phyloP scores from a whole-genome alignment of 2,888 invertebrate genomes.

The Elegia similella region DNA sequence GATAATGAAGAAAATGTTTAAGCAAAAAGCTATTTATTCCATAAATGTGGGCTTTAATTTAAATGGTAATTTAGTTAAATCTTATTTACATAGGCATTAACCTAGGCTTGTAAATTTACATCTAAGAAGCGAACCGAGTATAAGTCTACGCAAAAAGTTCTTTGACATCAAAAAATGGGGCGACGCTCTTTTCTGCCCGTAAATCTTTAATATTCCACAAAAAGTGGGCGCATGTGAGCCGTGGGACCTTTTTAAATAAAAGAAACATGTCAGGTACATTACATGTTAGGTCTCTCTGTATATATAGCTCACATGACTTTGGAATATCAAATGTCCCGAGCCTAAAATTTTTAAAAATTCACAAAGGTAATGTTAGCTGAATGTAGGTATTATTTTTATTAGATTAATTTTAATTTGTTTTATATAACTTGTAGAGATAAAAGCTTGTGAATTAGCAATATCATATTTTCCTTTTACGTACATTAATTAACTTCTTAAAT shows the following conservation, averaged over 20 bases:
- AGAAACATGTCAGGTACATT: background rate
- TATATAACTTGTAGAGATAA: no score
- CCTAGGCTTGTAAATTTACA: conserved; percentile 13
- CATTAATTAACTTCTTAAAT: no score
- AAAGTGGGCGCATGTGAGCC: background rate
- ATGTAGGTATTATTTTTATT: background rate
- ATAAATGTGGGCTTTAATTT: conserved; percentile 13
- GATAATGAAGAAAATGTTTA: conserved; percentile 13
- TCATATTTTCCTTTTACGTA: no score
- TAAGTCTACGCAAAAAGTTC: background rate
- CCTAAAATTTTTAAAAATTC: background rate
- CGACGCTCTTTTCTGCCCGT: background rate
- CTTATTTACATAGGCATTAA: conserved; percentile 15
- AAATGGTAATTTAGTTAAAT: conserved; percentile 16
- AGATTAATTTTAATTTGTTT: background rate
- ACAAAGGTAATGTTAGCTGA: background rate
- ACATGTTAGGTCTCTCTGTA: background rate
- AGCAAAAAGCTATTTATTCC: conserved; percentile 15
- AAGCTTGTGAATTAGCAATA: no score
- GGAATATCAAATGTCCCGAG: background rate
- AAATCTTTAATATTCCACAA: background rate
- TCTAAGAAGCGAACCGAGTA: background rate
- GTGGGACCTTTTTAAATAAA: background rate
- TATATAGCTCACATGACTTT: background rate
- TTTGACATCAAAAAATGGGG: conserved; percentile 6